phyloP scores from a whole-genome alignment of 2,113 vertebrate species.

The Cryptotis parvus region DNA sequence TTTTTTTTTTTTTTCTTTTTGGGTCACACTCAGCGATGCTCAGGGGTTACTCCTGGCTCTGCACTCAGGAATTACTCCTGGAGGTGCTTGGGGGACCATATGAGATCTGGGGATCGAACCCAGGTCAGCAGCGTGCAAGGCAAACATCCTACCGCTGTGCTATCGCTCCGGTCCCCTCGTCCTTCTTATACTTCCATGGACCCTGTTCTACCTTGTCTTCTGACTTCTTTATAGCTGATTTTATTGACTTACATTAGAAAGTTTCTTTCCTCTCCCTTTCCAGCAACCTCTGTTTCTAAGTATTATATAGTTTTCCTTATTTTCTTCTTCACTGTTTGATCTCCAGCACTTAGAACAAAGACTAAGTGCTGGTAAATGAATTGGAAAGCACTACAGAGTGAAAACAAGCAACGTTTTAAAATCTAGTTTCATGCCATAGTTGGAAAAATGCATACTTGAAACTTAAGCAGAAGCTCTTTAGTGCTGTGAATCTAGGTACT shows the following conservation, averaged over 20 bases:
- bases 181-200: background rate
- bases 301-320: background rate
- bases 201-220: background rate
- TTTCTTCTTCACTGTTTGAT: background rate
- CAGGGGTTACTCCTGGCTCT: too few species aligned
- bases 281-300: background rate
- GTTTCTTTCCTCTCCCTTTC: background rate
- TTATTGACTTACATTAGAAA: conserved; percentile 35
- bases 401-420: background rate
- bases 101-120: too few species aligned
- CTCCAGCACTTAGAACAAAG: background rate
- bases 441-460: conserved; percentile 6
- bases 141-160: too few species aligned
- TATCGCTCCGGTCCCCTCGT: too few species aligned
- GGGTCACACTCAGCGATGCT: too few species aligned
- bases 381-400: background rate
- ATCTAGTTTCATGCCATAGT: background rate
- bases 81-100: too few species aligned
- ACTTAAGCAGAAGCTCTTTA: conserved; percentile 10
- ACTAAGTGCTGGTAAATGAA: background rate
- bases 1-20: too few species aligned
- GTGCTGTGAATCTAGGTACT: background rate
- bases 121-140: too few species aligned
- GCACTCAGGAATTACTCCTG: too few species aligned
- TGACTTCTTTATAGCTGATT: background rate